Base-by-base conservation (phyloP, 2,113 vertebrate genomes). In the Psammodynastes pulverulentus region DNA sequence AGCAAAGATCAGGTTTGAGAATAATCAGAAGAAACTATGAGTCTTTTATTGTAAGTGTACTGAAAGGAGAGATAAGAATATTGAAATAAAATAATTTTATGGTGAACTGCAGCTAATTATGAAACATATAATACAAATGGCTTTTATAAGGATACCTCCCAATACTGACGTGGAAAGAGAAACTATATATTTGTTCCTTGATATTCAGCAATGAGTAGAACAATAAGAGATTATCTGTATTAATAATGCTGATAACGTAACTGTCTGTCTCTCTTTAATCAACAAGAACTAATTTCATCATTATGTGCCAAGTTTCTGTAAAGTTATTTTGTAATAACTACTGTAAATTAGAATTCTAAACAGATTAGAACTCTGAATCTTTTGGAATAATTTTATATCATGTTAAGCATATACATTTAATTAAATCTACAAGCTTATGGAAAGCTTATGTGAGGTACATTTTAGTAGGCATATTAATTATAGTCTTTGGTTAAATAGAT, bases 311-410 rank as follows among this genome's bases (percentile, higher is more conserved):
- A 9, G 34, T 79, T 79, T 79, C 34, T 43, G 3, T 79, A 21
- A 79, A 46, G 0, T 5, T 5, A 17, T 88, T 72, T 46, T 48
- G 19, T 89, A 54, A 62, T 34, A 26, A 17, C 39, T 0, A 23
- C 67, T 48, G 7, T 4, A 5, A 13, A 9, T 5, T 0, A 3
- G 2, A 43, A 62, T 51, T 51, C 13, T 10, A 51, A 51, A 29
- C 0, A 10, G 46, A 15, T 1, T 93, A 34, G 23, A 0, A 0
- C n/a, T 5, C 1, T 2, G 13, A 5, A 2, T 43, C 0, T 24
- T 89, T 1, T 9, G 54, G 24, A 51, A 51, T 62, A 90, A 0
- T 87, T 29, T 67, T 1, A 26, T 8, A 52, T 7, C 84, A 94
- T 53, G 2, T 87, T 84, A 90, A 79, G 53, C 26, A 84, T 84